Evolutionary conservation across 2,888 invertebrate species (phyloP), one percentile per base, ranked within the genome.

Genomic region (Dermolepida albohirtum): DNA sequence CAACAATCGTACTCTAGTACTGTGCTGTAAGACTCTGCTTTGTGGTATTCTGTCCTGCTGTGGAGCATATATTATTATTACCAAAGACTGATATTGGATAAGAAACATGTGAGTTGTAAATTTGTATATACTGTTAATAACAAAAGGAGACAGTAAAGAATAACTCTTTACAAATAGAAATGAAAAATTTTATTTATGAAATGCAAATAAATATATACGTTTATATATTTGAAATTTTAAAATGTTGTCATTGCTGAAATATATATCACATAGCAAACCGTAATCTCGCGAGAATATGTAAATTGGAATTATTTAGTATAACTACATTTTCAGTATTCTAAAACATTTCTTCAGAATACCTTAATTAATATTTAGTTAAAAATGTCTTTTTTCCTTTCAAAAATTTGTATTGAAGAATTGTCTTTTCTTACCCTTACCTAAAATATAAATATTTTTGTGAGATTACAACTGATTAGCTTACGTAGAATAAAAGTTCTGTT

Each of bases 81-180:
- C 74, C 74, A 74, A 75, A 75, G 75, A 75, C 75, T 75, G 75
- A 75, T 73, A 73, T 59, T 65, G 66, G 71, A 71, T 70, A 71
- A 73, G 70, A 68, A 66, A 54, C 43, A 67, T 70, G 68, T 62
- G 69, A 70, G 64, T 68, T 72, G 72, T 72, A 71, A 62, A 72
- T 55, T 57, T 68, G 63, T 67, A 63, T 29, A 63, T 67, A 62
- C 55, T 62, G 43, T 63, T 54, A 51, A 63, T 55, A 54, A 29
- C 14, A 39, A 64, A 7, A 41, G 14, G 7, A 64, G n/a, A 44
- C 14, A 43, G 43, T 27, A 40, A 41, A 22, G 29, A 64, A 50
- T 29, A n/a, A 27, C 17, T 49, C 17, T 34, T 47, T 62, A 16
- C 64, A 50, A 51, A 41, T 64, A 40, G 41, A 64, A 27, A 12